Conservation (phyloP, 2,797 vertebrate genomes). For the Sardinella longiceps region DNA sequence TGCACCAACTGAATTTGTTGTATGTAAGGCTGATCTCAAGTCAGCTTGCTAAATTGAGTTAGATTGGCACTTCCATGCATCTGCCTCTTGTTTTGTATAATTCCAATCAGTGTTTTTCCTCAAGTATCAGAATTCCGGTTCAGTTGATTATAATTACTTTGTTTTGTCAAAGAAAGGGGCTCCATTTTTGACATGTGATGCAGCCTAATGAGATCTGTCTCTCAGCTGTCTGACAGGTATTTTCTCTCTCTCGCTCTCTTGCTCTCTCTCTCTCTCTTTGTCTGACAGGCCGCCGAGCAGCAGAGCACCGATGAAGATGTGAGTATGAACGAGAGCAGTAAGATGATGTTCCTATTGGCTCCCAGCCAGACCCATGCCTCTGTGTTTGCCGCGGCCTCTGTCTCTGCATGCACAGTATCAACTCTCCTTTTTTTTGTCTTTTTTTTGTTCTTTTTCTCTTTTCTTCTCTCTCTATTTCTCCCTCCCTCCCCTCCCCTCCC, state of each 20-base stretch:
- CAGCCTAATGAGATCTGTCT: constrained; percentile 4
- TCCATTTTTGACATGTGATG: background rate
- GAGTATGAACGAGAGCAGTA: constrained; percentile 57
- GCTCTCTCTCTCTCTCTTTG: constrained; percentile 54
- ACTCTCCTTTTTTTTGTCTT: constrained; percentile 16
- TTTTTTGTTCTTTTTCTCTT: background rate
- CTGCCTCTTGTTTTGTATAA: background rate
- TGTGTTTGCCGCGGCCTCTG: constrained; percentile 5
- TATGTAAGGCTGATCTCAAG: background rate
- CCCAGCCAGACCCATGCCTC: background rate
- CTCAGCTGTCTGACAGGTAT: background rate
- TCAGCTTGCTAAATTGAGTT: background rate
- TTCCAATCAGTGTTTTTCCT: background rate
- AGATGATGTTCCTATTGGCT: background rate
- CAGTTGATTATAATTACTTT: background rate
- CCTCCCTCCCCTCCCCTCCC: background rate
- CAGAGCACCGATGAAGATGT: constrained; percentile 80
- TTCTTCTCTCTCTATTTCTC: background rate
- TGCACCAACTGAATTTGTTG: background rate
- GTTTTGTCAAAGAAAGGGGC: background rate
- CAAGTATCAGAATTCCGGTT: background rate
- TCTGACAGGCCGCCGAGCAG: constrained; percentile 78
- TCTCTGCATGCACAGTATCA: constrained; percentile 10
- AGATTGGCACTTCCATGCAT: background rate
- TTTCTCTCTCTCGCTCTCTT: constrained; percentile 57